phyloP scores from a whole-genome alignment of 2,113 vertebrate species.

The Caranx melampygus region DNA sequence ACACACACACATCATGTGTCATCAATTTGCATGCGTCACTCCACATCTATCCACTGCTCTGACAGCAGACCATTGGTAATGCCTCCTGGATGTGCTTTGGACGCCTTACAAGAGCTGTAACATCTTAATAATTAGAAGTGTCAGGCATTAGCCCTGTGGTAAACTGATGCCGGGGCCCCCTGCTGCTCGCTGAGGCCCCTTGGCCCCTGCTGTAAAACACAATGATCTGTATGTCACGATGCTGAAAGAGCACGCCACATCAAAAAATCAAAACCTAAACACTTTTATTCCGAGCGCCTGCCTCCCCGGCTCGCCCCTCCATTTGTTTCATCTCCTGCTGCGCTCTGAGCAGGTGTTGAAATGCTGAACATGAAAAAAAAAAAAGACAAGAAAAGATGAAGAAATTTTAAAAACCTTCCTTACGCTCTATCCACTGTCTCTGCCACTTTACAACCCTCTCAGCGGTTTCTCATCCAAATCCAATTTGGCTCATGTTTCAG shows the following conservation, averaged over 20 bases:
- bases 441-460: constrained; percentile 73
- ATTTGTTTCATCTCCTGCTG: constrained; percentile 65
- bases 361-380: constrained; percentile 34
- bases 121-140: constrained; percentile 28
- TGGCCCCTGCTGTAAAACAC: constrained; percentile 28
- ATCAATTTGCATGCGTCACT: not conserved
- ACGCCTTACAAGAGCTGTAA: not conserved
- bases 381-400: constrained; percentile 1
- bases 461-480: constrained; percentile 76
- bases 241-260: constrained; percentile 42
- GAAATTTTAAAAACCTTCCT: constrained; percentile 40
- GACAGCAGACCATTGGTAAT: not conserved
- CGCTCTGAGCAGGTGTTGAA: constrained; percentile 59
- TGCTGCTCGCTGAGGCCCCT: constrained; percentile 16
- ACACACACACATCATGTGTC: constrained; percentile 4
- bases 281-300: constrained; percentile 9
- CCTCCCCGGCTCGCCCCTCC: constrained; percentile 12
- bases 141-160: constrained; percentile 1
- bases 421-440: constrained; percentile 52
- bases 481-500: constrained; percentile 75
- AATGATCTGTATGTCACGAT: constrained; percentile 28
- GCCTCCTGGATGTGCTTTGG: not conserved
- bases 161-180: not conserved
- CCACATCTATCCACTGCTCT: not conserved
- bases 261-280: constrained; percentile 63